phyloP scores from a whole-genome alignment of 2,113 vertebrate genomes.

The Apaloderma vittatum region DNA sequence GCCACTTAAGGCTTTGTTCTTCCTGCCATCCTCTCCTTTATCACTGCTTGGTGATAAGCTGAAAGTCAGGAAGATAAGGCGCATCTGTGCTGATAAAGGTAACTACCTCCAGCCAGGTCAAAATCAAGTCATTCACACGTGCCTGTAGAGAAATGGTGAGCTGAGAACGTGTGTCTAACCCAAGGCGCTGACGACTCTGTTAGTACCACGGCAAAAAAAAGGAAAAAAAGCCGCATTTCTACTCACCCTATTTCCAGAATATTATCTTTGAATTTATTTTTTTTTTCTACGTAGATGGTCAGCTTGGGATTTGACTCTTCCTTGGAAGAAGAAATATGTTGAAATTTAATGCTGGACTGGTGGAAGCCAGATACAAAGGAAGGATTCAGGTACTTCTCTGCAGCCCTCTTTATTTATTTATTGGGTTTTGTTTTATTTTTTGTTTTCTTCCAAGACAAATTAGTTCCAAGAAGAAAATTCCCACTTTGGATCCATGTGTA shows the following conservation, averaged over 20 bases:
- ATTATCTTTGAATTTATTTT: not conserved
- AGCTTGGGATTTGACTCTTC: not conserved
- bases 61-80: constrained; percentile 42
- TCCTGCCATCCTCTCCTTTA: not conserved
- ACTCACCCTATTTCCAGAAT: not conserved
- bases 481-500: not conserved
- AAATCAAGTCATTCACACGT: not conserved
- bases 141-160: not conserved
- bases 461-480: not conserved
- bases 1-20: constrained; percentile 17
- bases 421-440: not conserved
- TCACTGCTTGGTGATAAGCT: not conserved
- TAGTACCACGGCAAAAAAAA: not conserved
- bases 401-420: not conserved
- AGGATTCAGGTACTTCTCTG: not conserved
- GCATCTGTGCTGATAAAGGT: not conserved
- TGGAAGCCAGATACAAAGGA: not conserved
- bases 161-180: not conserved
- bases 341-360: not conserved
- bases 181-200: not conserved
- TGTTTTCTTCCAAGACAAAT: not conserved
- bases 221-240: not conserved
- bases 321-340: not conserved
- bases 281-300: not conserved
- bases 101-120: constrained; percentile 38